Base-by-base conservation (phyloP, 1,140 invertebrate genomes). In the Brachionus angularis region DNA sequence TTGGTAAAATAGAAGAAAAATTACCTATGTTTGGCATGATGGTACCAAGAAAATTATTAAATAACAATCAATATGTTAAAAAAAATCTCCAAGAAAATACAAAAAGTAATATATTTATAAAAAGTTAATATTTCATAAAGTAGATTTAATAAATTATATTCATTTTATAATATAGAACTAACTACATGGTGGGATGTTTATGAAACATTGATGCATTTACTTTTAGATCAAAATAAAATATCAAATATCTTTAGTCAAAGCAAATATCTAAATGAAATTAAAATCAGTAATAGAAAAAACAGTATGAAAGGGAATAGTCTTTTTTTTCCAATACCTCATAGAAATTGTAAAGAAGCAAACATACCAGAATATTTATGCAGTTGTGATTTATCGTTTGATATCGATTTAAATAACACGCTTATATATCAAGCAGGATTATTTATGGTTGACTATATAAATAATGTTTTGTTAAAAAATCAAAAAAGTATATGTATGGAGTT, bases 1-100 rank as follows among this genome's bases (percentile, higher is more conserved):
- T 72, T 12, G 72, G 72, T 29, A 58, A 52, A 31, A 55, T 73
- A 14, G 72, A 73, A 33, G 72, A 61, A 49, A 71, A 69, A 46
- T 53, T 72, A 46, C 72, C 72, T 14, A 42, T 73, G 29, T 39
- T 71, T 18, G 44, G 42, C 27, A 64, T 73, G 44, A 31, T 49
- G n/a, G 12, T 71, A 10, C 72, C 72, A 1, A 39, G 29, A 29
- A 34, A 36, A 21, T 42, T 73, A 5, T 49, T 31, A 46, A 34
- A 23, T 14, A 27, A 46, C 39, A 61, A 36, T n/a, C 31, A 25
- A 8, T n/a, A 29, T 1, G 31, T 53, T 5, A 53, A 7, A 39
- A 36, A 36, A 42, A 50, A 31, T 52, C 18, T 73, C 2, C 21
- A 5, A 18, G 12, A 34, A 16, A 73, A 73, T 44, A 50, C 52